Evolutionary conservation across 2,888 invertebrate genomes (phyloP).

Genomic region (Argyresthia albistria): DNA sequence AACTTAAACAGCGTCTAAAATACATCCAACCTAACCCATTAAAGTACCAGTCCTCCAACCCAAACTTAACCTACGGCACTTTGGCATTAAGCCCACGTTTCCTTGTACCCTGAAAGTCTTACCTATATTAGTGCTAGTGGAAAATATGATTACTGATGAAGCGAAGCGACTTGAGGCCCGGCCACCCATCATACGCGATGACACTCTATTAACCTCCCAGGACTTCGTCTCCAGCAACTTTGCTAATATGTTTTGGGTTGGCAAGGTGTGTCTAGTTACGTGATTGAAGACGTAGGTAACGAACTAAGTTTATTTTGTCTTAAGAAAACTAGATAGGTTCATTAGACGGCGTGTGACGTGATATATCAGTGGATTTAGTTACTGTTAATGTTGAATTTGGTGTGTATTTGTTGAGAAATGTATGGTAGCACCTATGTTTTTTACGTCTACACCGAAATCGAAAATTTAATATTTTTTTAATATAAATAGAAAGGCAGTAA

Average conservation of each 20-base stretch:
- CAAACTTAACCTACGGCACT: too few relatives aligned
- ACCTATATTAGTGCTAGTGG: neutral
- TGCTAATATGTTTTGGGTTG: slow-evolving; percentile 46
- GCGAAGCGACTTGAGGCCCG: slow-evolving; percentile 33
- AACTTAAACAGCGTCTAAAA: too few relatives aligned
- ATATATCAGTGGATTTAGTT: neutral
- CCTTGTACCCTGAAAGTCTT: too few relatives aligned
- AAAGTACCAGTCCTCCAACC: too few relatives aligned
- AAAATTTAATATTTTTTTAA: too few relatives aligned
- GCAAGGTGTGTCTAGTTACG: slow-evolving; percentile 1
- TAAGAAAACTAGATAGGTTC: neutral
- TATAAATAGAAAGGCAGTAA: too few relatives aligned
- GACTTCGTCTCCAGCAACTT: slow-evolving; percentile 33
- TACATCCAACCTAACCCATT: too few relatives aligned
- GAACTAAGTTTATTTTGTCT: neutral
- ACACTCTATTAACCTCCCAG: slow-evolving; percentile 62
- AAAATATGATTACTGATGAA: slow-evolving; percentile 33
- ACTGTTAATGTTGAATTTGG: neutral
- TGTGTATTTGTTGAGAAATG: too few relatives aligned
- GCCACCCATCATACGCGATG: slow-evolving; percentile 60
- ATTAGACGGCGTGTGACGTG: neutral
- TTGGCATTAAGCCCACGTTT: too few relatives aligned
- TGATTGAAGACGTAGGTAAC: slow-evolving; percentile 2
- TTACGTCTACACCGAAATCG: too few relatives aligned
- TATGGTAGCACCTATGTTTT: too few relatives aligned